A percentile compares a stretch with the other conserved stretches of the same genome.
These are phyloP conservation scores for Danionella dracula DNA, from an alignment of 2,797 vertebrate species.

Conservation along the genomic window DNA sequence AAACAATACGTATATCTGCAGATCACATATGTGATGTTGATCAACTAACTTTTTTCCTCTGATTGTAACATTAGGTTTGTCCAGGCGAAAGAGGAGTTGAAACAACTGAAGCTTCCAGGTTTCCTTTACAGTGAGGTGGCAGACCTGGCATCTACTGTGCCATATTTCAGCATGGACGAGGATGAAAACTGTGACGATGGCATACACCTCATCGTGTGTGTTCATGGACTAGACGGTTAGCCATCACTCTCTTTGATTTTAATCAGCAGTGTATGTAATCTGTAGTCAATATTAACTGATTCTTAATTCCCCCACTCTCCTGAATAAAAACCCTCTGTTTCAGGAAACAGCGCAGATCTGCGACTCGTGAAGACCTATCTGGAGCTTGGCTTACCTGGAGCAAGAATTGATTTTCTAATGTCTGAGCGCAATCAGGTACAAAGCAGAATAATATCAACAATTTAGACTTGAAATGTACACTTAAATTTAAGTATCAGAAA, in stretches of 20 bases:
- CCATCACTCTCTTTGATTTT: background rate
- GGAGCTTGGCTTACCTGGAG: constrained; percentile 92
- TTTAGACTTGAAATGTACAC: too few species aligned
- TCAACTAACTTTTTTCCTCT: background rate
- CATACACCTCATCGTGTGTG: constrained; percentile 95
- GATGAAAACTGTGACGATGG: constrained; percentile 86
- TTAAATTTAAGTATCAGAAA: too few species aligned
- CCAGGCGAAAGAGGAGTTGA: constrained; percentile 92
- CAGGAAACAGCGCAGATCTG: constrained; percentile 96
- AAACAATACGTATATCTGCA: too few species aligned
- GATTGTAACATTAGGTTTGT: constrained; percentile 72
- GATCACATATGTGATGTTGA: background rate
- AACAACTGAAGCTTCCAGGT: constrained; percentile 86
- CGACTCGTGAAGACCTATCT: constrained; percentile 96
- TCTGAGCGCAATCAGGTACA: constrained; percentile 95
- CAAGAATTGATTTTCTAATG: constrained; percentile 96
- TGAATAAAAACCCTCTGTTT: too few species aligned
- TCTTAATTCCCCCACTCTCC: too few species aligned
- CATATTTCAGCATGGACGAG: constrained; percentile 93
- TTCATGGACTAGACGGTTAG: constrained; percentile 93
- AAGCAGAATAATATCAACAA: too few species aligned
- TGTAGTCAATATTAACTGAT: background rate
- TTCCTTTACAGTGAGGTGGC: constrained; percentile 93
- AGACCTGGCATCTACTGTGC: constrained; percentile 84
- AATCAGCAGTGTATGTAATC: background rate